phyloP scores from a whole-genome alignment of 30 jellyfish, hydroid and myxozoan species.

The Chrysaora quinquecirrha region DNA sequence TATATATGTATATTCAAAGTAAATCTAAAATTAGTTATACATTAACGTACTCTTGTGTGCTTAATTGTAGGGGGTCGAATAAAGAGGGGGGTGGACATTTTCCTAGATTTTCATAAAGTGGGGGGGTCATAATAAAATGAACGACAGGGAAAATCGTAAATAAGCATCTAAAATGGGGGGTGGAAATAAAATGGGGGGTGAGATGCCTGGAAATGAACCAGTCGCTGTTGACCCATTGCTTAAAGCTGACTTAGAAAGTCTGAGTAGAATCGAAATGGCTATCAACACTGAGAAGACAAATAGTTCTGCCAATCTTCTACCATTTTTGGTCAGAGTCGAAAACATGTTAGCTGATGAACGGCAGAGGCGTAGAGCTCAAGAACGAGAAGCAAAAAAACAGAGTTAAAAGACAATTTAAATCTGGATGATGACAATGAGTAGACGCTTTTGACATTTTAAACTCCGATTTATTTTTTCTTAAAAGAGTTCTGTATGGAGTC shows the following conservation, averaged over 20 bases:
- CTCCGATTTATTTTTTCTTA: background rate
- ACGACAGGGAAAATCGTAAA: no score
- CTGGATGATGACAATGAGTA: slow-evolving; percentile 8
- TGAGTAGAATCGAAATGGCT: slow-evolving; percentile 9
- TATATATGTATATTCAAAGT: no score
- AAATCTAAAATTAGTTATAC: no score
- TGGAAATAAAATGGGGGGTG: no score
- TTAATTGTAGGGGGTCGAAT: no score
- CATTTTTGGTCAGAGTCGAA: slow-evolving; percentile 35
- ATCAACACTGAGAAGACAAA: slow-evolving; percentile 17
- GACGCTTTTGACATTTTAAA: slow-evolving; percentile 9
- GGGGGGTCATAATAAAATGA: no score
- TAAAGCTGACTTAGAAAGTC: slow-evolving; percentile 18
- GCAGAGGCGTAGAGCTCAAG: slow-evolving; percentile 13
- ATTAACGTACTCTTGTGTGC: no score
- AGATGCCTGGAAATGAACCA: slow-evolving; percentile 6
- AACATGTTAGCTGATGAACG: slow-evolving; percentile 23
- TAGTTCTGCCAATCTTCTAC: slow-evolving; percentile 23
- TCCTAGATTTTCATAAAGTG: no score
- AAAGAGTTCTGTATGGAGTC: background rate
- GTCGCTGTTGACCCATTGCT: slow-evolving; percentile 14
- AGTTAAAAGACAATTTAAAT: background rate
- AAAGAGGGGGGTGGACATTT: no score
- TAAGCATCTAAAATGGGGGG: no score
- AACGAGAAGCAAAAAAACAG: slow-evolving; percentile 6